Conservation (phyloP, 2,113 vertebrate species). For the Otis tarda region DNA sequence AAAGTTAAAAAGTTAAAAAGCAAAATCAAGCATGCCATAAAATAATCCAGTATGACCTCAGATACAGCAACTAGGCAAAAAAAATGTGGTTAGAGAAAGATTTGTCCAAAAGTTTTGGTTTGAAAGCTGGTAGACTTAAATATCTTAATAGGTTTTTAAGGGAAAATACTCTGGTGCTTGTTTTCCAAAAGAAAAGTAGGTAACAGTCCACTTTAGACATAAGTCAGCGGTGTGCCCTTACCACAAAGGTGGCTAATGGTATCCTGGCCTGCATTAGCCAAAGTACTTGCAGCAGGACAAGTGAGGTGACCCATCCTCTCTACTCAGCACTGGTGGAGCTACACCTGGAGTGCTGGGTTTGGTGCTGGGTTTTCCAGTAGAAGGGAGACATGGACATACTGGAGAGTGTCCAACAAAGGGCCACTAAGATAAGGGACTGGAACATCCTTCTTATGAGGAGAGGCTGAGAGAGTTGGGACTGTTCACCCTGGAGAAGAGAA, state of each 20-base stretch:
- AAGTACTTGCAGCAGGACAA: neutral
- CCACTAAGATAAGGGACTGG: neutral
- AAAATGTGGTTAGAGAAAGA: neutral
- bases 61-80: neutral
- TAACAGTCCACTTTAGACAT: neutral
- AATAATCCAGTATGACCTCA: neutral
- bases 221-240: neutral
- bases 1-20: neutral
- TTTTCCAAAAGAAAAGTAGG: neutral
- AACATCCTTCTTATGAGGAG: neutral
- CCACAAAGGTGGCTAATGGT: no score
- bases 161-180: neutral
- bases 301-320: neutral
- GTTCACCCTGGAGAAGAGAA: neutral
- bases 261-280: neutral
- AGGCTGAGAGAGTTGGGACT: neutral
- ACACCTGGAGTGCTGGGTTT: neutral
- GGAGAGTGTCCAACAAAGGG: neutral
- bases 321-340: neutral
- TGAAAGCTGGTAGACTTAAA: neutral
- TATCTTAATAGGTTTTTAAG: neutral
- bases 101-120: neutral
- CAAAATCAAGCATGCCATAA: neutral
- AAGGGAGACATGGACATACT: neutral
- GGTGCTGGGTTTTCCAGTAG: neutral